These are phyloP conservation scores for Nycticryphes semicollaris DNA, from an alignment of 2,113 vertebrate species.

Conservation along the genomic window DNA sequence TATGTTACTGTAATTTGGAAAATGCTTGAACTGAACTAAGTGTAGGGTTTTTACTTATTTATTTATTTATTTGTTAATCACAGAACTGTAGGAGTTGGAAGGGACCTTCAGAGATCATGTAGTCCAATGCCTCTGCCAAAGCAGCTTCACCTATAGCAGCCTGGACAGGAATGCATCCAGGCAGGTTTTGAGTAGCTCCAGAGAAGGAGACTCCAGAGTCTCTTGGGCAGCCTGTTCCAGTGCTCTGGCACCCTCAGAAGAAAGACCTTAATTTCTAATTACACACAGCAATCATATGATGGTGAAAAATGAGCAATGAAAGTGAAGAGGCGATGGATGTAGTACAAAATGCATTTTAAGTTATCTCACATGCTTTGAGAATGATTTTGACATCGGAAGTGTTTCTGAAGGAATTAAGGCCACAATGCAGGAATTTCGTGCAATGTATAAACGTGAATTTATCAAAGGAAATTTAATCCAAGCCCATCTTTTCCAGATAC, in stretches of 20 bases:
- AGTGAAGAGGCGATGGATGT: not conserved
- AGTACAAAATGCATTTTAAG: not conserved
- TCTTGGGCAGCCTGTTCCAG: too few species aligned
- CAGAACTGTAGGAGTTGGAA: too few species aligned
- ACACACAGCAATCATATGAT: not conserved
- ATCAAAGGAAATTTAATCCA: not conserved
- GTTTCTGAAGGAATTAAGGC: not conserved
- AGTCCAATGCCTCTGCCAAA: too few species aligned
- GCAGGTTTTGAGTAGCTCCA: too few species aligned
- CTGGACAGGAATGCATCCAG: too few species aligned
- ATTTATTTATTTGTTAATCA: not conserved
- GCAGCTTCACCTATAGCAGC: too few species aligned
- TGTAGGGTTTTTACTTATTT: accelerated
- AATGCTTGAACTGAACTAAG: not conserved
- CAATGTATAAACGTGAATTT: not conserved
- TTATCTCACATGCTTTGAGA: not conserved
- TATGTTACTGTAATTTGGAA: not conserved
- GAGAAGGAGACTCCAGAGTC: too few species aligned
- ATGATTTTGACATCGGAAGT: not conserved
- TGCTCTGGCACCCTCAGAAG: too few species aligned
- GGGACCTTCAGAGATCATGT: too few species aligned
- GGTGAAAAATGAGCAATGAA: not conserved
- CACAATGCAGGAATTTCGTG: not conserved
- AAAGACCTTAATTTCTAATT: not conserved
- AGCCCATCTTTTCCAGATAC: not conserved